Conservation (phyloP, 2,113 vertebrate species). For the Columbina picui region DNA sequence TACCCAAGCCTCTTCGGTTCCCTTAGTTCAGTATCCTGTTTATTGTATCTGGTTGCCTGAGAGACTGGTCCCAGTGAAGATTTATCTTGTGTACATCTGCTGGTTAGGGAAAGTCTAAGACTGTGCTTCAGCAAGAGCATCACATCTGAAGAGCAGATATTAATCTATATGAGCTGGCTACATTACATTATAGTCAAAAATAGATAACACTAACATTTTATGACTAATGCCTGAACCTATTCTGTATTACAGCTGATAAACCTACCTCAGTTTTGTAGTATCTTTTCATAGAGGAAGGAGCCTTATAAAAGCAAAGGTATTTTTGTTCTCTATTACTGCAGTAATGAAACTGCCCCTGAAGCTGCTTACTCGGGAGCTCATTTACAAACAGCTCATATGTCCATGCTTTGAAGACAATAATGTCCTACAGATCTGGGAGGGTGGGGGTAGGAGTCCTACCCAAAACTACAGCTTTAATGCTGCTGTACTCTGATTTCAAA, state of each 20-base stretch:
- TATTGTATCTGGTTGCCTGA: background rate
- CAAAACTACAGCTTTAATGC: background rate
- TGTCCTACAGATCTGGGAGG: background rate
- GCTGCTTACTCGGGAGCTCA: background rate
- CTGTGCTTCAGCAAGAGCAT: background rate
- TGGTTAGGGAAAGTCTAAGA: background rate
- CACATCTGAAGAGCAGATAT: background rate
- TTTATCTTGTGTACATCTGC: background rate
- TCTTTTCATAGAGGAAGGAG: background rate
- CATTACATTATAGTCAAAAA: background rate
- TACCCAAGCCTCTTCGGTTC: background rate
- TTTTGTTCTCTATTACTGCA: background rate
- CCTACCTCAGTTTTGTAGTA: background rate
- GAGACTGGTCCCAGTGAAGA: background rate
- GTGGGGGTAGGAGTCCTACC: background rate
- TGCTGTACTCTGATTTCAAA: background rate
- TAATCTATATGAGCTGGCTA: background rate
- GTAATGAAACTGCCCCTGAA: background rate
- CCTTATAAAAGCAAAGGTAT: background rate
- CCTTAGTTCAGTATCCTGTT: background rate
- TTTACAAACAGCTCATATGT: background rate
- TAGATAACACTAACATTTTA: background rate
- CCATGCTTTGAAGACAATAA: background rate
- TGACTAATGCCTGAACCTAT: background rate
- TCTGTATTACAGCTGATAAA: background rate